Percentiles rank a stretch among this genome's conserved stretches.
Evolutionary conservation across 2,888 invertebrate species (phyloP).

Genomic region (Calameuta pallipes): DNA sequence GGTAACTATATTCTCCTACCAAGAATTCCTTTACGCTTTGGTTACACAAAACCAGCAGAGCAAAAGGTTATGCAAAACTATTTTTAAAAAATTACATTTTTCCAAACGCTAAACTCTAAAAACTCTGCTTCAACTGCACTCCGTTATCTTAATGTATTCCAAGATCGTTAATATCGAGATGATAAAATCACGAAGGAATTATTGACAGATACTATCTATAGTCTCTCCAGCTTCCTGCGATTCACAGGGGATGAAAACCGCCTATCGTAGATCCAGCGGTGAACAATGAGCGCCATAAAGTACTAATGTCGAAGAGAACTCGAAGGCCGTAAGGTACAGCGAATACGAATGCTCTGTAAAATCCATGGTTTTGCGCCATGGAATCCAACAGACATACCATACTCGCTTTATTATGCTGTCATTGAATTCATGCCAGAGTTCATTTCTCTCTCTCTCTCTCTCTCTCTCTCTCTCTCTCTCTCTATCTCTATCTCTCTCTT

Average conservation of each 20-base stretch:
- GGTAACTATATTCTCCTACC: neutral
- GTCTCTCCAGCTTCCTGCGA: neutral
- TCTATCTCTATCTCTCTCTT: slow-evolving; percentile 17
- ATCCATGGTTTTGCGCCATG: neutral
- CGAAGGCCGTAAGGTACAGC: neutral
- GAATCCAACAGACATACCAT: slow-evolving; percentile 4
- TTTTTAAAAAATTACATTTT: neutral
- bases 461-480: slow-evolving; percentile 17
- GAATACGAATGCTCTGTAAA: neutral
- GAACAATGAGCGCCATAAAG: neutral
- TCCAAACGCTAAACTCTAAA: neutral
- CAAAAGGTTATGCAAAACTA: no score
- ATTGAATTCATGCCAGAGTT: slow-evolving; percentile 4
- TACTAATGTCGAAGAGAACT: neutral
- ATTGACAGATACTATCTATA: neutral
- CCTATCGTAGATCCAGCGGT: neutral
- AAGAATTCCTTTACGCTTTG: neutral
- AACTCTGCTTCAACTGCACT: neutral
- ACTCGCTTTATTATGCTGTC: slow-evolving; percentile 20
- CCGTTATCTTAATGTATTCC: neutral
- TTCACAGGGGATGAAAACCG: neutral
- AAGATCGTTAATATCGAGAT: neutral
- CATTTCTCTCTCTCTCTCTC: slow-evolving; percentile 15
- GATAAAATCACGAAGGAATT: neutral
- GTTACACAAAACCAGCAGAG: neutral